Evolutionary conservation across 1,140 invertebrate genomes (phyloP).

Genomic region (Saccostrea cuccullata): DNA sequence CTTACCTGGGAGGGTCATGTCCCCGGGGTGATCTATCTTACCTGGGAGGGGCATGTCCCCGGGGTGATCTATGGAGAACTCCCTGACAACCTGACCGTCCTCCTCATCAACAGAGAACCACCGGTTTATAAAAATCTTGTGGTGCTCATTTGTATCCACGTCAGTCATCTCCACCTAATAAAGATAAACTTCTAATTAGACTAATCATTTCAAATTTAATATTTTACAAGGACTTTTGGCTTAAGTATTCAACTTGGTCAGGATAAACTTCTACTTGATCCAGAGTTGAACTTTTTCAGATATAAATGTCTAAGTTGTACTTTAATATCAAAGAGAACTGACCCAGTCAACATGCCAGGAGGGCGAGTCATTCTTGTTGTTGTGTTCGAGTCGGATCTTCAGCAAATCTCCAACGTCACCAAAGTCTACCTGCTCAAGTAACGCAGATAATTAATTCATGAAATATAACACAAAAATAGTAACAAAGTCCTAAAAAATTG

Average conservation of each 20-base stretch:
- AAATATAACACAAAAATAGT: too few relatives aligned
- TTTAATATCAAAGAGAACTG: slow-evolving; percentile 15
- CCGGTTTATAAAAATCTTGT: slow-evolving; percentile 64
- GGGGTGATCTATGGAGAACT: slow-evolving; percentile 60
- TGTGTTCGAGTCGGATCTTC: slow-evolving; percentile 72
- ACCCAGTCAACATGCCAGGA: slow-evolving; percentile 70
- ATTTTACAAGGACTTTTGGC: background rate
- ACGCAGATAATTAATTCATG: background rate
- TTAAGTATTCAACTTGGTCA: background rate
- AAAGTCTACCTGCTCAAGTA: slow-evolving; percentile 36
- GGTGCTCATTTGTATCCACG: slow-evolving; percentile 61
- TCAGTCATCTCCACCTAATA: slow-evolving; percentile 58
- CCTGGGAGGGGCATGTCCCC: slow-evolving; percentile 53
- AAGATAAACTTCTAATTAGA: background rate
- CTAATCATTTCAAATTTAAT: background rate
- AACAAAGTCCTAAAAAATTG: too few relatives aligned
- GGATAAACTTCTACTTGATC: background rate
- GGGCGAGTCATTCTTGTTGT: slow-evolving; percentile 58
- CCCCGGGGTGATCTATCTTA: slow-evolving; percentile 20
- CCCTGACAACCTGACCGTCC: slow-evolving; percentile 70
- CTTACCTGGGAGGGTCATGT: slow-evolving; percentile 45
- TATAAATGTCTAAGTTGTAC: background rate
- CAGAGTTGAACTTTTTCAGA: background rate
- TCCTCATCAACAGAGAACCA: slow-evolving; percentile 71
- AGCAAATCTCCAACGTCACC: slow-evolving; percentile 66